A percentile compares a stretch with the other conserved stretches of the same genome.
phyloP scores from a whole-genome alignment of 2,113 vertebrate species.

The Eubucco bourcierii region DNA sequence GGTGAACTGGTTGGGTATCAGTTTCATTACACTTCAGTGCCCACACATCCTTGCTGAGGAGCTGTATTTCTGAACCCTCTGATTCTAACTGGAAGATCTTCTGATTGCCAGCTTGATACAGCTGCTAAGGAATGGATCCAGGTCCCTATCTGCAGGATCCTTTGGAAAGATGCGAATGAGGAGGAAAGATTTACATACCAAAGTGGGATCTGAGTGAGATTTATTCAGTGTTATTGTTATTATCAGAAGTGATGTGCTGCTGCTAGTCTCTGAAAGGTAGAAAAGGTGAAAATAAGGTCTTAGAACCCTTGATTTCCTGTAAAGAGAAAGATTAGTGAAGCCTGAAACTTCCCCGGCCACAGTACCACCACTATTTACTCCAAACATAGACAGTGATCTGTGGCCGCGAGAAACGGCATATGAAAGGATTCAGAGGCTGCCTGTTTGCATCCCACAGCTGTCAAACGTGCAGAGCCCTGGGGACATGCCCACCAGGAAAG shows the following conservation, averaged over 20 bases:
- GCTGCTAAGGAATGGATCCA: not conserved
- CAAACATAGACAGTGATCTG: not conserved
- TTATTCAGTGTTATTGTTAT: not conserved
- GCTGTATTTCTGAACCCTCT: not conserved
- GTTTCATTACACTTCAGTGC: not conserved
- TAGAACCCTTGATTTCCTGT: not conserved
- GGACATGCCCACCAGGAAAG: not conserved
- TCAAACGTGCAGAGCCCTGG: fast-evolving
- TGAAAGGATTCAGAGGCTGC: not conserved
- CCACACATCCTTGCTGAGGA: not conserved
- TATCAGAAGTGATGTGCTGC: not conserved
- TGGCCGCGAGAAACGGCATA: not conserved
- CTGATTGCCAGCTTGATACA: not conserved
- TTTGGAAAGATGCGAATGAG: slow-evolving; percentile 21
- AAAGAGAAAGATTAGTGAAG: not conserved
- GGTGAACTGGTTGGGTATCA: not conserved
- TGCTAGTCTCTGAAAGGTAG: not conserved
- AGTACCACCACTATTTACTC: not conserved
- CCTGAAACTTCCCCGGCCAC: not conserved
- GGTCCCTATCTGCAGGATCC: not conserved
- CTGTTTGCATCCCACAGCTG: not conserved
- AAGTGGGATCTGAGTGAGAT: not conserved
- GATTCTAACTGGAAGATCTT: not conserved
- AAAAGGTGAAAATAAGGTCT: not conserved
- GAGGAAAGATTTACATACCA: not conserved